Base-by-base conservation (phyloP, 2,888 invertebrate species). In the Pristionchus maxplancki region DNA sequence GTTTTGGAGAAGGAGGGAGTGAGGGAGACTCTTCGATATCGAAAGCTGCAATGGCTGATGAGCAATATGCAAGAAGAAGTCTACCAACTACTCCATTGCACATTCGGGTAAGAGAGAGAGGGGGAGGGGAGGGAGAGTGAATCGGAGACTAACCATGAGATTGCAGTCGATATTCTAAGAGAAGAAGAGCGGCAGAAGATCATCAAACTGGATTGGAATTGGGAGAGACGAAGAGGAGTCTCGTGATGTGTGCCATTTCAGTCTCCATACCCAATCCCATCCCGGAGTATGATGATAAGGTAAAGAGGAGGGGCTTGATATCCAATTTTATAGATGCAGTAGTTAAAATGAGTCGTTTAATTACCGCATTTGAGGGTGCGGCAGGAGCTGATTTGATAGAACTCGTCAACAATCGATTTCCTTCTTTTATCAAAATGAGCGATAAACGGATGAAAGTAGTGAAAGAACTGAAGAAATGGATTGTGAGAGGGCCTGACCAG, bases 141-240 rank as follows among this genome's bases (percentile, higher is more conserved):
- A 58, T 17, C 5, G 31, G 67, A 67, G 24, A 40, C 20, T 74
- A 78, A 78, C 44, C 11, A 78, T 74, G 11, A 1, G 1, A 44
- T 48, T 87, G 31, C 20, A 87, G 87, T 87, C 44, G 50, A 37
- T 87, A 87, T 53, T 71, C 87, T 20, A 87, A 87, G 71, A 87
- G 67, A 17, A 58, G 71, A 24, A 24, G 87, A 37, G 67, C 87
- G 17, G 71, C 71, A 31, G 87, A 87, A 31, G 87, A 87, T 48
- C 87, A 87, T n/a, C 44, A 71, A 34, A n/a, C 71, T 6, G 84
- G 84, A 40, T 15, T 84, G 0, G 84, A 84, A 37, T 34, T 37
- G 37, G 84, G 84, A 64, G 87, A 87, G 28, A 71, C 48, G 50
- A 87, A 31, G 31, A 31, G 48, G 34, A 71, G 48, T 17, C 11